Conservation (phyloP, 2,888 invertebrate genomes). For the Conomelus anceps region DNA sequence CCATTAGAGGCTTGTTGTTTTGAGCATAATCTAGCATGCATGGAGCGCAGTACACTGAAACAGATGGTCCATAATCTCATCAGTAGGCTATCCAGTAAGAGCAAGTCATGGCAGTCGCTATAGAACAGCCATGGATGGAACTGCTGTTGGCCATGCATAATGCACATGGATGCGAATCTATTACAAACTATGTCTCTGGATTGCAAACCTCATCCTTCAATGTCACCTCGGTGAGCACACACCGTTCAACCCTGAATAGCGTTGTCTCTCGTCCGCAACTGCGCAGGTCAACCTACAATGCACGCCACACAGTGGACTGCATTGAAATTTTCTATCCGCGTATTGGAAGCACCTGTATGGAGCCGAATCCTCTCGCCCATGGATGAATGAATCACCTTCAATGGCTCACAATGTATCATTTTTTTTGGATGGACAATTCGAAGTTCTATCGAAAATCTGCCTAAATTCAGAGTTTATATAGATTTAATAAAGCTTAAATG, state of each 20-base stretch:
- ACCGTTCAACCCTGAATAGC: neutral
- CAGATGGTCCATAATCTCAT: neutral
- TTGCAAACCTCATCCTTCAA: neutral
- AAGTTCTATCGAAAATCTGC: too few species aligned
- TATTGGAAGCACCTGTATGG: neutral
- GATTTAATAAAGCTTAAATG: too few species aligned
- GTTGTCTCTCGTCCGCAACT: neutral
- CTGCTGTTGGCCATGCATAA: too few species aligned
- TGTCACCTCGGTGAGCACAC: neutral
- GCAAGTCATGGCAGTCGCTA: neutral
- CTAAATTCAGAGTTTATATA: too few species aligned
- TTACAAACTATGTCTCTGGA: neutral
- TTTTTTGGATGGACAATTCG: neutral
- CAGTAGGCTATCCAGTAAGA: neutral
- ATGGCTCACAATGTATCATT: neutral
- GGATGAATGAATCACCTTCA: neutral
- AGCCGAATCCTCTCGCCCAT: too few species aligned
- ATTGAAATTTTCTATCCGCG: neutral
- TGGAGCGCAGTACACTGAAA: neutral
- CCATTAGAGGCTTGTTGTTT: neutral
- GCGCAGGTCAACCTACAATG: neutral
- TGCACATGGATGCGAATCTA: neutral
- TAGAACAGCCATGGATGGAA: too few species aligned
- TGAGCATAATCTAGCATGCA: neutral
- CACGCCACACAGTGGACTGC: neutral